These are phyloP conservation scores for Carollia perspicillata DNA, from an alignment of 2,113 vertebrate species.

Conservation along the genomic window DNA sequence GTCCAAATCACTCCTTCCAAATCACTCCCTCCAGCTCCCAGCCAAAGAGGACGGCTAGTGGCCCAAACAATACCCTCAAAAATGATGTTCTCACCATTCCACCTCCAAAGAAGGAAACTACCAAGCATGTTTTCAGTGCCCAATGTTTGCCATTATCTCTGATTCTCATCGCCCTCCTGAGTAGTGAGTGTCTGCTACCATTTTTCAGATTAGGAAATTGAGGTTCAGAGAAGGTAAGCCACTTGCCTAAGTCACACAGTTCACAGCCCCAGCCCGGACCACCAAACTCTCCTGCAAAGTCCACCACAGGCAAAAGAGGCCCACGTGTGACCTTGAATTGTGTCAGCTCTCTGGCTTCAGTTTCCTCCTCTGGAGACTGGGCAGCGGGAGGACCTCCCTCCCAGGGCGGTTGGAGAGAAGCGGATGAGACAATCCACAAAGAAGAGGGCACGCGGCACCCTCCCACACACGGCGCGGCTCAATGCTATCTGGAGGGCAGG, in stretches of 20 bases:
- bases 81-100: not conserved
- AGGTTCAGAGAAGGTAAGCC: not conserved
- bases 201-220: not conserved
- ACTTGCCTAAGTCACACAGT: not conserved
- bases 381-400: not conserved
- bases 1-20: not conserved
- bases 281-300: not conserved
- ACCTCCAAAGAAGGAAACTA: not conserved
- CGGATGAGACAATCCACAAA: not conserved
- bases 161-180: not conserved
- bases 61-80: not conserved
- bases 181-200: not conserved
- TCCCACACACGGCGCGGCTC: rapidly evolving
- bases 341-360: not conserved
- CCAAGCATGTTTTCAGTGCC: not conserved
- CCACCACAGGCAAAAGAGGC: not conserved
- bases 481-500: not conserved
- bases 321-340: not conserved
- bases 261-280: not conserved
- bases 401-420: not conserved
- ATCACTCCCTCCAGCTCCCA: not conserved
- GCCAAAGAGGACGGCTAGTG: not conserved
- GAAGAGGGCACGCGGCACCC: not conserved
- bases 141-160: not conserved
- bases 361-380: not conserved